Percentiles rank a stretch among this genome's conserved stretches.
Evolutionary conservation across 2,113 vertebrate species (phyloP).

Genomic region (Craseonycteris thonglongyai): DNA sequence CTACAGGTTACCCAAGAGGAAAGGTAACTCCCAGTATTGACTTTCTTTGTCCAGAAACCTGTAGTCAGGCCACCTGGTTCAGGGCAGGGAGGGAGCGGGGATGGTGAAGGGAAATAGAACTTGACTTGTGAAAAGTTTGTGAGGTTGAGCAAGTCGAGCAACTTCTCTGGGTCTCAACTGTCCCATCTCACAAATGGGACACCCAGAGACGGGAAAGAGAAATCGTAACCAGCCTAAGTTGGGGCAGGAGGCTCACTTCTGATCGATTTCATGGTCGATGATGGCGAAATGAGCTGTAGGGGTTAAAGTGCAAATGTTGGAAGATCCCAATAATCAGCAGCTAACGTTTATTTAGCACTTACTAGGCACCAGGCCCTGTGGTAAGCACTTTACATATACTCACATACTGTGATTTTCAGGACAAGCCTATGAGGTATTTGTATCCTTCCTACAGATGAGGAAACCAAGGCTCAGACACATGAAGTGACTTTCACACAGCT

Average conservation of each 20-base stretch:
- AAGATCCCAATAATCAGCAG: not conserved
- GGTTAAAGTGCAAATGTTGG: not conserved
- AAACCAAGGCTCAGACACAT: not conserved
- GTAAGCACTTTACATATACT: not conserved
- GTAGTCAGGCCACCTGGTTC: not conserved
- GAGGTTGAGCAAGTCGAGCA: not conserved
- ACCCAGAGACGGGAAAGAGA: not conserved
- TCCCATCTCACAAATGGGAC: not conserved
- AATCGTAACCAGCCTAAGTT: fast-evolving
- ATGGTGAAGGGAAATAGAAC: not conserved
- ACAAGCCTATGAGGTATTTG: not conserved
- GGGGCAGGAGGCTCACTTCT: not conserved
- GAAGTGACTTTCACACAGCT: not conserved
- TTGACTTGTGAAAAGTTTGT: not conserved
- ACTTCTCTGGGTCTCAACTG: not conserved
- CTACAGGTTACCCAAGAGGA: not conserved
- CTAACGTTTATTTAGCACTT: not conserved
- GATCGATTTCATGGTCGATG: too few relatives aligned
- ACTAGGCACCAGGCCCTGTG: not conserved
- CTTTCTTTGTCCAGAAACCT: not conserved
- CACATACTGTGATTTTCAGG: not conserved
- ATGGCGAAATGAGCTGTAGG: not conserved
- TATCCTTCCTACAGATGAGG: not conserved
- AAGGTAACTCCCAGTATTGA: not conserved
- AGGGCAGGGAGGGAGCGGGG: not conserved